Percentiles rank a stretch among this genome's conserved stretches.
phyloP scores from a whole-genome alignment of 2,797 vertebrate genomes.

The Pseudochromis fuscus region DNA sequence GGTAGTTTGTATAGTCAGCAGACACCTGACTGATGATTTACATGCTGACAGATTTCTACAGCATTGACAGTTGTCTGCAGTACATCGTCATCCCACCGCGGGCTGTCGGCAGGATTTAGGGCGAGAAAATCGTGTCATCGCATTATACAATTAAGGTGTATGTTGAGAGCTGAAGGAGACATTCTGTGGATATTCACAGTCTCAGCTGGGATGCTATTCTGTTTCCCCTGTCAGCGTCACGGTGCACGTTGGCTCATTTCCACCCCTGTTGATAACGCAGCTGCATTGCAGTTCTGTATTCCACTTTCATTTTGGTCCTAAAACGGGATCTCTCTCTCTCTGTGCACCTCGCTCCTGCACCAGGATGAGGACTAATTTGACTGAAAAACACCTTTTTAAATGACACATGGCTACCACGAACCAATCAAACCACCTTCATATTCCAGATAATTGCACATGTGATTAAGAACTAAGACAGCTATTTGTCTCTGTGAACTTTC shows the following conservation, averaged over 20 bases:
- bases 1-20: not conserved
- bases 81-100: not conserved
- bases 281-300: not conserved
- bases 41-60: too few relatives aligned
- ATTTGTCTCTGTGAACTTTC: constrained; percentile 78
- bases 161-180: constrained; percentile 17
- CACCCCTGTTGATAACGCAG: not conserved
- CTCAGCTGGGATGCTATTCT: constrained; percentile 13
- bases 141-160: not conserved
- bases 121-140: not conserved
- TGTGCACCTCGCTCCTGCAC: not conserved
- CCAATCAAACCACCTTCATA: constrained; percentile 59
- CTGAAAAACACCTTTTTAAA: constrained; percentile 26
- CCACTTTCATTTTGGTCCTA: constrained; percentile 3
- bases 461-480: constrained; percentile 73
- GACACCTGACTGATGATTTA: constrained; percentile 1
- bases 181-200: constrained; percentile 8
- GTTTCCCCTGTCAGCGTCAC: constrained; percentile 11
- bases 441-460: constrained; percentile 71
- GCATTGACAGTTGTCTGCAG: not conserved
- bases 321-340: constrained; percentile 4
- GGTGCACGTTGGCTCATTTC: constrained; percentile 22
- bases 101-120: not conserved
- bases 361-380: constrained; percentile 34
- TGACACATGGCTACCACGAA: constrained; percentile 26